Conservation (phyloP, 2,113 vertebrate species). For the Atlantisia rogersi region DNA sequence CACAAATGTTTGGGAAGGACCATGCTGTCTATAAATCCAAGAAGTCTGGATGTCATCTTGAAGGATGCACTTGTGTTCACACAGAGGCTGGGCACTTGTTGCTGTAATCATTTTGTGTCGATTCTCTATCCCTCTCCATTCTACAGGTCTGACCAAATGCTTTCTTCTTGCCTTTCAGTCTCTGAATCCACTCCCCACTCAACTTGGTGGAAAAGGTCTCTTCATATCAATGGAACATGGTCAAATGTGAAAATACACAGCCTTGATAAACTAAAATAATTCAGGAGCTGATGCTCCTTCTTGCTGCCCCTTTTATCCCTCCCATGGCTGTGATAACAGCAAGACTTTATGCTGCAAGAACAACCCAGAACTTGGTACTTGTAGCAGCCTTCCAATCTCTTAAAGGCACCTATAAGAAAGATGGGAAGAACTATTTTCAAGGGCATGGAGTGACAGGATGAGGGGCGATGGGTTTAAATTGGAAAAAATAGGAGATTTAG, state of each 20-base stretch:
- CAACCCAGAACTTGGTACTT: background rate
- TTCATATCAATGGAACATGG: background rate
- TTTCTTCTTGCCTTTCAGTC: background rate
- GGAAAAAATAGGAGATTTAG: too few relatives aligned
- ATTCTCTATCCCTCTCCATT: background rate
- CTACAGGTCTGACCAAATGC: background rate
- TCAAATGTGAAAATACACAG: background rate
- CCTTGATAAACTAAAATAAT: background rate
- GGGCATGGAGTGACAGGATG: too few relatives aligned
- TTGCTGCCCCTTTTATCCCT: background rate
- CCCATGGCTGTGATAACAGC: background rate
- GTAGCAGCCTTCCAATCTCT: too few relatives aligned
- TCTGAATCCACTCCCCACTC: background rate
- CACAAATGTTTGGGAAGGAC: background rate
- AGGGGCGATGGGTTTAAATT: too few relatives aligned
- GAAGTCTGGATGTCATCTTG: background rate
- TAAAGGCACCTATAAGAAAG: too few relatives aligned
- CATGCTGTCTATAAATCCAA: rapidly evolving
- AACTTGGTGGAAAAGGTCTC: background rate
- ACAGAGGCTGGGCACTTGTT: background rate
- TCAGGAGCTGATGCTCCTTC: background rate
- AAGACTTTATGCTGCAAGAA: background rate
- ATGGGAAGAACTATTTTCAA: too few relatives aligned
- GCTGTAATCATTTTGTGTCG: background rate
- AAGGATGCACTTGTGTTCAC: background rate